Evolutionary conservation across 1,140 invertebrate genomes (phyloP).

Genomic region (Pemphigus obesinymphae): DNA sequence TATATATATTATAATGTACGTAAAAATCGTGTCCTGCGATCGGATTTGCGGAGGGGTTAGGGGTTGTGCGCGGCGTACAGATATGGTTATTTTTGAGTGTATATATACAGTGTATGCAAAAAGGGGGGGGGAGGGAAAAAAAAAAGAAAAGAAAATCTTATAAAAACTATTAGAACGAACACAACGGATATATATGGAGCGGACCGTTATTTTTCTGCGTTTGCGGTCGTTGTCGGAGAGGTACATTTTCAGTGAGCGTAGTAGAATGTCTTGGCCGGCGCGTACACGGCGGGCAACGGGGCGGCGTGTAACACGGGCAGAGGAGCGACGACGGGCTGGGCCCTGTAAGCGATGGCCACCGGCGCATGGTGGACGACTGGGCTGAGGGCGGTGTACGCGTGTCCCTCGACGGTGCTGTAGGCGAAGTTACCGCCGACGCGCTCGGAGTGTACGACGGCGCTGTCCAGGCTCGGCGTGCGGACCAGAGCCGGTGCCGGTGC

Average conservation of each 20-base stretch:
- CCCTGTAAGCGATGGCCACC: constrained; percentile 47
- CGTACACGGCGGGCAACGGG: constrained; percentile 2
- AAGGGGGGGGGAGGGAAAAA: no score
- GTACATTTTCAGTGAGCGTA: constrained; percentile 10
- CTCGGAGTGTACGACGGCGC: constrained; percentile 55
- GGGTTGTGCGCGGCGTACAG: no score
- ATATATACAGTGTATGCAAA: no score
- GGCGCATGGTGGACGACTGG: constrained; percentile 51
- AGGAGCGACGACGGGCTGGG: constrained; percentile 44
- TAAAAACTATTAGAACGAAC: no score
- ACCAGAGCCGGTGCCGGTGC: constrained; percentile 50
- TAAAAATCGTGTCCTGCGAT: no score
- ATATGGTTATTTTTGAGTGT: no score
- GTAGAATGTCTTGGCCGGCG: constrained; percentile 23
- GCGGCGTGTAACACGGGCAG: constrained; percentile 25
- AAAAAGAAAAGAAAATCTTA: no score
- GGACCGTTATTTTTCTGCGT: no score
- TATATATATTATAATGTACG: no score
- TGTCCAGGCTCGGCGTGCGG: constrained; percentile 54
- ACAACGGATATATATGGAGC: no score
- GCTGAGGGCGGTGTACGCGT: constrained; percentile 54
- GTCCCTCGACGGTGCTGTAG: constrained; percentile 55
- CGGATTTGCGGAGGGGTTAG: no score
- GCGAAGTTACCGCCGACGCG: constrained; percentile 57
- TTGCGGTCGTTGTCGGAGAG: no score